These are phyloP conservation scores for Ormyrus thymus DNA, from an alignment of 2,888 invertebrate species.

Conservation along the genomic window DNA sequence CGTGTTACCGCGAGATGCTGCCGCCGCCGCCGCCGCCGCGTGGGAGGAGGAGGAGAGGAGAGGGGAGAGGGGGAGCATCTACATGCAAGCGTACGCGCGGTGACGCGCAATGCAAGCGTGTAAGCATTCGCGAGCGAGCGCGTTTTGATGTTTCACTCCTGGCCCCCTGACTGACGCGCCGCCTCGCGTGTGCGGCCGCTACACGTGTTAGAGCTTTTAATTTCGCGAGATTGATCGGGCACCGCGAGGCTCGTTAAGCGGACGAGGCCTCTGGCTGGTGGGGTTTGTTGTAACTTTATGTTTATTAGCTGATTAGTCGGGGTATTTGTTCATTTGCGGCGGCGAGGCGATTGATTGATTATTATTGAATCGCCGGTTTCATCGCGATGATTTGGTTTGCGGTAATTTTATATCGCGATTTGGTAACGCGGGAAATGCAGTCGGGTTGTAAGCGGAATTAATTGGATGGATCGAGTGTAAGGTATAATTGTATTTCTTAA, in stretches of 20 bases:
- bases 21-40: neutral
- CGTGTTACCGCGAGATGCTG: conserved; percentile 36
- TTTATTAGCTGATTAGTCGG: too few species aligned
- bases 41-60: neutral
- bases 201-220: neutral
- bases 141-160: conserved; percentile 48
- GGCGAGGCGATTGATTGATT: too few species aligned
- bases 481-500: too few species aligned
- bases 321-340: too few species aligned
- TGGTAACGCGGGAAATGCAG: too few species aligned
- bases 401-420: too few species aligned
- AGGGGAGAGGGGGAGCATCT: neutral
- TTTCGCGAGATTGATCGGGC: neutral
- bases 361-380: too few species aligned
- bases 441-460: too few species aligned
- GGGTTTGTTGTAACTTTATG: too few species aligned
- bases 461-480: too few species aligned
- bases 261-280: too few species aligned
- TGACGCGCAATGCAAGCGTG: conserved; percentile 18
- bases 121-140: conserved; percentile 3
- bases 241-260: neutral
- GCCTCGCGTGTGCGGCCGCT: neutral
- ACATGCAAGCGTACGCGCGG: conserved; percentile 21
- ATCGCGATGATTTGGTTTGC: too few species aligned
- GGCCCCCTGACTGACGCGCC: neutral